These are phyloP conservation scores for Drosophila nr. perissopoda DNA, from an alignment of 2,888 invertebrate genomes.

Conservation along the genomic window DNA sequence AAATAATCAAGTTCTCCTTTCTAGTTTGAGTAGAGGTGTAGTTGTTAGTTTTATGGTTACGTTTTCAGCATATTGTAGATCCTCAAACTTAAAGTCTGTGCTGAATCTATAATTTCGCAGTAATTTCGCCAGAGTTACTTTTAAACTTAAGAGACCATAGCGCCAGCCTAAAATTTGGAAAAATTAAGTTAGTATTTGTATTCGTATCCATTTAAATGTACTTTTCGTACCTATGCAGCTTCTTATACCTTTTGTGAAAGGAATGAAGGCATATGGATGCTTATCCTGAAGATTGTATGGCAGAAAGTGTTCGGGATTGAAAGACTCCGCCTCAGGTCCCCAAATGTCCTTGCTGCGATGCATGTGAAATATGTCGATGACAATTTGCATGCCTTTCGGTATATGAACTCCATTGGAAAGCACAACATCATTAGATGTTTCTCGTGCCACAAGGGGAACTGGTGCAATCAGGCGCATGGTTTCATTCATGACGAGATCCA, in stretches of 20 bases:
- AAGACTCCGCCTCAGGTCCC: conserved; percentile 16
- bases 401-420: conserved; percentile 11
- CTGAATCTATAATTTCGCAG: conserved; percentile 22
- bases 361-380: conserved; percentile 22
- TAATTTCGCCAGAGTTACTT: conserved; percentile 21
- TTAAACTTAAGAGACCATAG: conserved; percentile 9
- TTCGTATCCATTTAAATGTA: neutral
- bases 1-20: conserved; percentile 2
- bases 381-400: conserved; percentile 9
- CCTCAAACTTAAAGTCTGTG: conserved; percentile 12
- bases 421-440: conserved; percentile 1
- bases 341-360: conserved; percentile 27
- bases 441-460: conserved; percentile 12
- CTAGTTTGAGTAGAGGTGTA: conserved; percentile 8
- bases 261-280: conserved; percentile 17
- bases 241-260: conserved; percentile 20
- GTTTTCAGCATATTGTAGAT: conserved; percentile 19
- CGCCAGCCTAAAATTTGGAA: conserved; percentile 16
- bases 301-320: conserved; percentile 22
- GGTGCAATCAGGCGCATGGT: conserved; percentile 19
- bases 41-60: conserved; percentile 8
- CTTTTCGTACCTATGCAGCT: conserved; percentile 13
- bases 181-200: neutral
- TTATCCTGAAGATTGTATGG: conserved; percentile 14
- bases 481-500: conserved; percentile 21